Evolutionary conservation across 2,113 vertebrate species (phyloP).

Genomic region (Hiodon tergisus): DNA sequence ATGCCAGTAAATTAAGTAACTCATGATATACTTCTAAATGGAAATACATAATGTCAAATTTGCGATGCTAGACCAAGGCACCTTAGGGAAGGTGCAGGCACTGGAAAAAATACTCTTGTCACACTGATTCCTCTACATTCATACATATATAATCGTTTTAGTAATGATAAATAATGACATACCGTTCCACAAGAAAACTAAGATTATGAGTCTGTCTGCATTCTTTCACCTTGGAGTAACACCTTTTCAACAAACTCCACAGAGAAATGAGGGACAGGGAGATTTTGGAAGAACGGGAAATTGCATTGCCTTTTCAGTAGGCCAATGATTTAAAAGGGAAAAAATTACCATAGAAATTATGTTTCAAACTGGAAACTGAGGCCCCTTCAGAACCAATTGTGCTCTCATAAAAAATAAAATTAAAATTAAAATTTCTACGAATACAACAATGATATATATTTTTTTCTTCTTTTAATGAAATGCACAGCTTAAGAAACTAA

Average conservation of each 20-base stretch:
- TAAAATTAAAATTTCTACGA: neutral
- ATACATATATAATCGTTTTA: constrained; percentile 23
- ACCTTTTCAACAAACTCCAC: constrained; percentile 32
- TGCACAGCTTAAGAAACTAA: constrained; percentile 19
- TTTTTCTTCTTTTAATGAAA: constrained; percentile 31
- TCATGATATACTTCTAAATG: neutral
- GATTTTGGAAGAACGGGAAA: constrained; percentile 32
- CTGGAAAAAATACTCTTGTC: neutral
- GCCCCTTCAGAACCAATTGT: constrained; percentile 22
- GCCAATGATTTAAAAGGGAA: constrained; percentile 39
- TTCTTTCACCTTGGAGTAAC: constrained; percentile 36
- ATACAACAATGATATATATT: constrained; percentile 30
- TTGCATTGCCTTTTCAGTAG: constrained; percentile 38
- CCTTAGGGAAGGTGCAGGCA: neutral
- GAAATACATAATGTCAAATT: neutral
- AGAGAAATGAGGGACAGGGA: constrained; percentile 21
- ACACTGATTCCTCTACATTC: constrained; percentile 11
- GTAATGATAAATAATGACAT: constrained; percentile 33
- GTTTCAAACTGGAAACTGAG: constrained; percentile 30
- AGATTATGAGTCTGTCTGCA: constrained; percentile 41
- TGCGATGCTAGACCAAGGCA: neutral
- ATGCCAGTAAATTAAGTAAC: neutral
- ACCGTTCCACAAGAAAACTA: constrained; percentile 23
- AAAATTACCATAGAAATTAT: constrained; percentile 46
- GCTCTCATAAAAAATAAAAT: constrained; percentile 17